Conservation (phyloP, 2,797 vertebrate species). For the Threskiornis aethiopicus region DNA sequence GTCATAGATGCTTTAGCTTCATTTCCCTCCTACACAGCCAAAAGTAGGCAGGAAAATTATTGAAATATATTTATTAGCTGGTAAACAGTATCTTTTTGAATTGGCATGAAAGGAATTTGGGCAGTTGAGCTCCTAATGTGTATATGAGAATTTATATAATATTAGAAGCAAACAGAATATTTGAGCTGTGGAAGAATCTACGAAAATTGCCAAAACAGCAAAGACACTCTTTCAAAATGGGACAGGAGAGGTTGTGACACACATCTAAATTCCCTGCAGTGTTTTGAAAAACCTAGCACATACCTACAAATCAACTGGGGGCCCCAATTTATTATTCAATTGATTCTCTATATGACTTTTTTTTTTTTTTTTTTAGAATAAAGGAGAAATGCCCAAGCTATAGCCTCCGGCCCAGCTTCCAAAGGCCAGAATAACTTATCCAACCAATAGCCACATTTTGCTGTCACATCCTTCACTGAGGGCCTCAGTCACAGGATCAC, state of each 20-base stretch:
- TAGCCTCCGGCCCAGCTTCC: neutral
- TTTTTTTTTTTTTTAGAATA: neutral
- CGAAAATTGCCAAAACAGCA: neutral
- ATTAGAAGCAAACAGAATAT: neutral
- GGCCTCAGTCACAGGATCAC: neutral
- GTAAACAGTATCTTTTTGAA: neutral
- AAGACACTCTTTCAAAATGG: neutral
- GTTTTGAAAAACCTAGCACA: neutral
- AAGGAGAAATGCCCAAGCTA: neutral
- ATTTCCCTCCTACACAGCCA: neutral
- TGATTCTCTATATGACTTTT: neutral
- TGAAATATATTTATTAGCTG: neutral
- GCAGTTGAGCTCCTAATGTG: neutral
- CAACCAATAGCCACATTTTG: neutral
- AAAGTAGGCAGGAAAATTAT: neutral
- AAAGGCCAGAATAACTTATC: neutral
- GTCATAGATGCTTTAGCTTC: conserved; percentile 25
- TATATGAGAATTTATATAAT: neutral
- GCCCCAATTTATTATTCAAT: neutral
- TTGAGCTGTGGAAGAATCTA: neutral
- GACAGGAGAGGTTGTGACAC: neutral
- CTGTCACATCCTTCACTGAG: neutral
- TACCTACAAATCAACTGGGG: neutral
- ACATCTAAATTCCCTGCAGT: neutral
- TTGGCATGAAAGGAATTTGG: neutral